Percentiles rank a stretch among this genome's conserved stretches.
Evolutionary conservation across 2,888 invertebrate genomes (phyloP).

Genomic region (Gymnoscelis rufifasciata): DNA sequence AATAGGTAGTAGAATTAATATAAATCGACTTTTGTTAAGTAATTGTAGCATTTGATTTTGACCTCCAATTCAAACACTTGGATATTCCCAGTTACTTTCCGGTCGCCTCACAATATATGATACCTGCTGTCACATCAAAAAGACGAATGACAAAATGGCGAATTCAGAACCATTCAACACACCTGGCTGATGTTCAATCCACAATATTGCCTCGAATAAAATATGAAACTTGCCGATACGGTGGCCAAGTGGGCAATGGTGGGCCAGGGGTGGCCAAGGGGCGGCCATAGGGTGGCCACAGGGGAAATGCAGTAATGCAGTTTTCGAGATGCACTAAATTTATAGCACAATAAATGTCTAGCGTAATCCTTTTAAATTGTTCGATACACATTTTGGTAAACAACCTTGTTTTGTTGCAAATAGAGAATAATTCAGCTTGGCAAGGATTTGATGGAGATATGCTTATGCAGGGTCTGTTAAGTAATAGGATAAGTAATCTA

Average conservation of each 20-base stretch:
- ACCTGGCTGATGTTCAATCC: constrained; percentile 7
- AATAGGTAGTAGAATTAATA: no score
- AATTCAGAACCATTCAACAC: constrained; percentile 3
- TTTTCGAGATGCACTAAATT: constrained; percentile 42
- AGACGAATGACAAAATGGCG: constrained; percentile 1
- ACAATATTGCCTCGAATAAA: constrained; percentile 18
- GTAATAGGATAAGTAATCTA: constrained; percentile 14
- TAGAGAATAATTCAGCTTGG: constrained; percentile 7
- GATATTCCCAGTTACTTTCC: no score
- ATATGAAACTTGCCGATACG: constrained; percentile 19
- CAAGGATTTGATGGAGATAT: constrained; percentile 2
- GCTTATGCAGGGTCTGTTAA: background rate
- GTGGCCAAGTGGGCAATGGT: background rate
- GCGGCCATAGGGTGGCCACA: constrained; percentile 2
- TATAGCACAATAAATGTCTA: constrained; percentile 54
- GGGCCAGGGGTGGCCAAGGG: background rate
- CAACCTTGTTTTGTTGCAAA: constrained; percentile 3
- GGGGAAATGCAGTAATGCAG: constrained; percentile 24
- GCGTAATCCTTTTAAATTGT: constrained; percentile 51
- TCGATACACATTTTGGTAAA: constrained; percentile 11
- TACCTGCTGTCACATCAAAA: background rate
- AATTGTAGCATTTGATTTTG: no score
- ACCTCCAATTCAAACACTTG: no score
- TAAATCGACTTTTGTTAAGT: no score
- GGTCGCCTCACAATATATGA: no score